phyloP scores from a whole-genome alignment of 2,113 vertebrate species.

The Xiphias gladius region DNA sequence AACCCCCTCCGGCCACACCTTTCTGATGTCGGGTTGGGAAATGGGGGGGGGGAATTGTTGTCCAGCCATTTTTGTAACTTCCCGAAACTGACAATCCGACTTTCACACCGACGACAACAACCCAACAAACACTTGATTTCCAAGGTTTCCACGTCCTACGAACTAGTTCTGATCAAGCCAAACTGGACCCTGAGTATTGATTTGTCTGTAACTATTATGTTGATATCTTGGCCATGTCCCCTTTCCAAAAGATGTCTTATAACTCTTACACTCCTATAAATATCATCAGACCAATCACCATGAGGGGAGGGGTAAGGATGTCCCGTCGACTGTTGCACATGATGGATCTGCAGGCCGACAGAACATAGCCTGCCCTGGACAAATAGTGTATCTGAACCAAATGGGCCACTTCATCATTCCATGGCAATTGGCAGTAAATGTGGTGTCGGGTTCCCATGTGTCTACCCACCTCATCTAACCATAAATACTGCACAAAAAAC shows the following conservation, averaged over 20 bases:
- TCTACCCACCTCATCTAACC: constrained; percentile 68
- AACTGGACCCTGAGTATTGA: not conserved
- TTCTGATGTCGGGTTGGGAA: too few species aligned
- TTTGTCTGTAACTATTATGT: too few species aligned
- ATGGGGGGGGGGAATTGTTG: too few species aligned
- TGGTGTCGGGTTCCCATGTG: constrained; percentile 78
- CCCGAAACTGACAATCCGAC: too few species aligned
- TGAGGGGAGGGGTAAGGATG: not conserved
- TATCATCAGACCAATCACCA: not conserved
- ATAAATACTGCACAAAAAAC: constrained; percentile 76
- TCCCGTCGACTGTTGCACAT: constrained; percentile 28
- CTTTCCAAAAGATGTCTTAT: too few species aligned
- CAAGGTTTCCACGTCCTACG: too few species aligned
- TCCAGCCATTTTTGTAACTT: too few species aligned
- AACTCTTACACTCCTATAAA: too few species aligned
- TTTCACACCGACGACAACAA: too few species aligned
- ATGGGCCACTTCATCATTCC: constrained; percentile 80
- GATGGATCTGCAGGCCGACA: constrained; percentile 60
- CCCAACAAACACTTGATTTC: too few species aligned
- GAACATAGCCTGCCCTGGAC: constrained; percentile 62
- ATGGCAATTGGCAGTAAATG: constrained; percentile 80
- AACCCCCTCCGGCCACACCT: too few species aligned
- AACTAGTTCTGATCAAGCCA: not conserved
- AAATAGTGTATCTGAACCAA: constrained; percentile 73
- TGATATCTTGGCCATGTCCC: too few species aligned